A percentile compares a stretch with the other conserved stretches of the same genome.
Evolutionary conservation across 2,888 invertebrate species (phyloP).

Genomic region (Drosophila nigritarsus): DNA sequence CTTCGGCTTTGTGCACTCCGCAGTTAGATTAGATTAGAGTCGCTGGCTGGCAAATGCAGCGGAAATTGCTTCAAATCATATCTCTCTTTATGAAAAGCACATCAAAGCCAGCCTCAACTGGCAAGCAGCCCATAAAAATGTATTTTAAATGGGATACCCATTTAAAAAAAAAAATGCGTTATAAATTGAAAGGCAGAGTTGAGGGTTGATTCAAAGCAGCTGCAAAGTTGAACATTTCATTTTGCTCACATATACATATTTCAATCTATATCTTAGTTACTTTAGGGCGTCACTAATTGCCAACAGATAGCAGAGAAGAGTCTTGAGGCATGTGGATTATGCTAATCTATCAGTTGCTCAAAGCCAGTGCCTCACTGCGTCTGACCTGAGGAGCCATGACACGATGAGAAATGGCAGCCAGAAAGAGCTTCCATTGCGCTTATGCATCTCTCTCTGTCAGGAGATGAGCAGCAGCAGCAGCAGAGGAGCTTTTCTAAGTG

Average conservation of each 20-base stretch:
- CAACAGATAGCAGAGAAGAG: not conserved
- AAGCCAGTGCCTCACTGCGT: conserved; percentile 9
- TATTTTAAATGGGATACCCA: not conserved
- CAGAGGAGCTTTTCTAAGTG: conserved; percentile 19
- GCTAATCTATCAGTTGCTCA: conserved; percentile 46
- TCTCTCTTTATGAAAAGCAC: conserved; percentile 22
- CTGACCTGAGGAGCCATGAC: conserved; percentile 37
- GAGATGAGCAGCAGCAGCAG: not conserved
- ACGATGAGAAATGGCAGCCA: conserved; percentile 51
- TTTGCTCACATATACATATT: not conserved
- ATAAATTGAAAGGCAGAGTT: not conserved
- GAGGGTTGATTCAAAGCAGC: not conserved
- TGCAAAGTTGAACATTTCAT: not conserved
- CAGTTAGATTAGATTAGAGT: conserved; percentile 55
- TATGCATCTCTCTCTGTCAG: conserved; percentile 42
- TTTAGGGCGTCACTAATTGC: conserved; percentile 35
- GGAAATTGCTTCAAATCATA: conserved; percentile 43
- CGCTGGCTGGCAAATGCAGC: conserved; percentile 26
- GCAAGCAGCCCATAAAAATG: not conserved
- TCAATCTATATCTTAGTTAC: not conserved
- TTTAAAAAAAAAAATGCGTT: not conserved
- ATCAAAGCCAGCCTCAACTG: conserved; percentile 42
- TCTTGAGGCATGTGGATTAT: conserved; percentile 25
- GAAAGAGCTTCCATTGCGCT: conserved; percentile 22
- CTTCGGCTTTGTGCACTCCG: conserved; percentile 61